phyloP scores from a whole-genome alignment of 2,888 invertebrate species.

The Anaspis maculata region DNA sequence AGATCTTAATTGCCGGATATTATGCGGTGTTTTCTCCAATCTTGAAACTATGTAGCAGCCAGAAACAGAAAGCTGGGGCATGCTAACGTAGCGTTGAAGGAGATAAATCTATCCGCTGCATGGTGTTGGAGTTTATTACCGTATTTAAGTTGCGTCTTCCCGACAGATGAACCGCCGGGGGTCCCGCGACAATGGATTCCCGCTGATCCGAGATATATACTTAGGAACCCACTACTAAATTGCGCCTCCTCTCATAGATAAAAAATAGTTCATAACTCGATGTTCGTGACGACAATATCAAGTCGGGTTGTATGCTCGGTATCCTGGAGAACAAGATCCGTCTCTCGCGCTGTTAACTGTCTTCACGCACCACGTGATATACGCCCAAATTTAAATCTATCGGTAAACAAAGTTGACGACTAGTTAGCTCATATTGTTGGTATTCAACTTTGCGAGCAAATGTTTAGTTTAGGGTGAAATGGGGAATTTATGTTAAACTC shows the following conservation, averaged over 20 bases:
- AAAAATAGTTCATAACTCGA: neutral
- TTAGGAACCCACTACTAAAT: too few relatives aligned
- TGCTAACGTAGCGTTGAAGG: slow-evolving; percentile 10
- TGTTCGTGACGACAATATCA: too few relatives aligned
- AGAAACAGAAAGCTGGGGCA: too few relatives aligned
- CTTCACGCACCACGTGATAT: neutral
- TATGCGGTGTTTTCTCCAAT: too few relatives aligned
- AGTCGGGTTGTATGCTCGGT: too few relatives aligned
- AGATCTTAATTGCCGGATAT: too few relatives aligned
- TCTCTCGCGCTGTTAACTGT: too few relatives aligned
- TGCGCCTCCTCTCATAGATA: neutral
- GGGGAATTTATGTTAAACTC: slow-evolving; percentile 35
- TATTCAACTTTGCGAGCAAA: slow-evolving; percentile 31
- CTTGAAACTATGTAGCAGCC: too few relatives aligned
- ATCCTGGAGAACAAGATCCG: too few relatives aligned
- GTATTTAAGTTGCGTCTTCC: slow-evolving; percentile 26
- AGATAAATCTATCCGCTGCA: slow-evolving; percentile 26
- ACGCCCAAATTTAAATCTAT: slow-evolving; percentile 20
- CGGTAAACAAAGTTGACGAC: slow-evolving; percentile 26
- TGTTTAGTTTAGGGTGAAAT: slow-evolving; percentile 34
- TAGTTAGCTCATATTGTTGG: slow-evolving; percentile 29
- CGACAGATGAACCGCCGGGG: slow-evolving; percentile 24
- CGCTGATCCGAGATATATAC: slow-evolving; percentile 14
- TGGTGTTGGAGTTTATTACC: slow-evolving; percentile 28
- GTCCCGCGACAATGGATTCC: slow-evolving; percentile 22